Evolutionary conservation across 1,140 invertebrate genomes (phyloP).

Genomic region (Bombus waltoni): DNA sequence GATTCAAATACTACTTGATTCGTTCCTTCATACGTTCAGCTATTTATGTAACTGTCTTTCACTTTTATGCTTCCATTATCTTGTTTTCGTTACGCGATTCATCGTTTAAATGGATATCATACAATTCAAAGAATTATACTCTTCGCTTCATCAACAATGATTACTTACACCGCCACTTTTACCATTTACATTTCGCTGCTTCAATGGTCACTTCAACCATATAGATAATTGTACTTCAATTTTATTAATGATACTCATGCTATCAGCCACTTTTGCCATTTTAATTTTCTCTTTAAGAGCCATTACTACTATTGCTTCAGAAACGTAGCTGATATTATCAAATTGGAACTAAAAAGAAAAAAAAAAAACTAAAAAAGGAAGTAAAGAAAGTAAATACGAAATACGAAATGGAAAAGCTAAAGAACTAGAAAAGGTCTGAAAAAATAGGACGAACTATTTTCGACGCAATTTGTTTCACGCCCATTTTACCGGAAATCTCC

Average conservation of each 20-base stretch:
- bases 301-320: too few relatives aligned
- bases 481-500: background rate
- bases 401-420: too few relatives aligned
- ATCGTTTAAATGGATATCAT: background rate
- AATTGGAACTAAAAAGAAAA: too few relatives aligned
- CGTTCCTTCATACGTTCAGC: background rate
- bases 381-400: too few relatives aligned
- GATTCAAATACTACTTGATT: background rate
- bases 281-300: background rate
- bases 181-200: constrained; percentile 3
- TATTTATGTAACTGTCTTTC: too few relatives aligned
- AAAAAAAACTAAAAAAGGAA: too few relatives aligned
- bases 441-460: background rate
- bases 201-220: background rate
- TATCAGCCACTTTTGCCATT: background rate
- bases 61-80: background rate
- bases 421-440: too few relatives aligned
- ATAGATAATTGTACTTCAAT: background rate
- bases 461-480: background rate
- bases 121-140: background rate
- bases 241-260: background rate
- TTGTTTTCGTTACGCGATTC: background rate
- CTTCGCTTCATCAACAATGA: background rate
- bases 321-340: too few relatives aligned
- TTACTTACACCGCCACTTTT: background rate